Base-by-base conservation (phyloP, 2,888 invertebrate genomes). In the Epinotia brunnichana region DNA sequence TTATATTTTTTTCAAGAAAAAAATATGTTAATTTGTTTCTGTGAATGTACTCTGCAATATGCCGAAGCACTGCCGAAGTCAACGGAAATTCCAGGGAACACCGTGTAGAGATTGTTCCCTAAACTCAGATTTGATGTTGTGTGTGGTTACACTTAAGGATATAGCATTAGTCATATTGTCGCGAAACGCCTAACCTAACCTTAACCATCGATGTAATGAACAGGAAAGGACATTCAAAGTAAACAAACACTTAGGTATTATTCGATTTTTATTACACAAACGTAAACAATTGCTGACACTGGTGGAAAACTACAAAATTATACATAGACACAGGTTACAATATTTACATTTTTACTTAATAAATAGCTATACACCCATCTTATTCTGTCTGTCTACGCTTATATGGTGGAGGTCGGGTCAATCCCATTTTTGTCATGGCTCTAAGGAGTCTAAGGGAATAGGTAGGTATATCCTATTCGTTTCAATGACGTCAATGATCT, bases 261-360 rank as follows among this genome's bases (percentile, higher is more conserved):
- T 85, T 87, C 85, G 85, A 82, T 77, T 86, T 91, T 91, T 91
- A 92, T 89, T 90, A 89, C 85, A 90, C 85, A 87, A 85, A 86
- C 87, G 87, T 86, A 89, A 88, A 90, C 86, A 88, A 82, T 82
- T 87, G 85, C 80, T 84, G 86, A 90, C 87, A 89, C 87, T 90
- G 90, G 91, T 92, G 89, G 85, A 89, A 89, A 90, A 87, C 90
- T 91, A 90, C 85, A 89, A 87, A 88, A 87, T 83, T 86, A 87
- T 82, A 84, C 78, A 81, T 82, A 82, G 83, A 83, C 78, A 82
- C 78, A 82, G 82, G 75, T 79, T 87, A 88, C 82, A 86, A 83
- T 88, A 90, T 89, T 88, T 88, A 90, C 89, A 90, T 3, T 15
- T 75, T 66, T 59, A 39, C 3, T 54, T 67, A 44, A 72, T 66